Evolutionary conservation across 2,797 vertebrate genomes (phyloP).

Genomic region (Rhincodon typus): DNA sequence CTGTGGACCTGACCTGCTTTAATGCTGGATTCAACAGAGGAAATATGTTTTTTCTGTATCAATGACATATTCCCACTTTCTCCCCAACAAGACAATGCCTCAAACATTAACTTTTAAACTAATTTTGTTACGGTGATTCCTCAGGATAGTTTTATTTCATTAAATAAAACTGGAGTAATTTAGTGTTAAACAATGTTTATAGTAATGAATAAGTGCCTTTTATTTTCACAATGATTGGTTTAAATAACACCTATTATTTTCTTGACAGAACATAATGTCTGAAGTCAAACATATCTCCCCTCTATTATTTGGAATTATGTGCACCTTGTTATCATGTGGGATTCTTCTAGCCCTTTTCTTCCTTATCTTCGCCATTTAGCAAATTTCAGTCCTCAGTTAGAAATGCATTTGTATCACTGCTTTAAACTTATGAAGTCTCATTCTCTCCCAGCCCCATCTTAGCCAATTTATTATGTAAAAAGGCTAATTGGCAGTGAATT

Average conservation of each 20-base stretch:
- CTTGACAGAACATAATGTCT: neutral
- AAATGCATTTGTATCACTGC: neutral
- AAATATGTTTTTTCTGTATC: neutral
- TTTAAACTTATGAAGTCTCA: neutral
- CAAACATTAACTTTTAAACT: neutral
- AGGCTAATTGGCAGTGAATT: neutral
- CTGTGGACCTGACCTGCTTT: neutral
- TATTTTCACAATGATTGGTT: neutral
- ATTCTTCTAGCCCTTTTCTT: constrained; percentile 77
- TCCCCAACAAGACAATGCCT: neutral
- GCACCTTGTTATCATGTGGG: constrained; percentile 80
- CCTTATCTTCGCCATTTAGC: constrained; percentile 79
- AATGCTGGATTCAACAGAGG: neutral
- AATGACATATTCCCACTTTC: neutral
- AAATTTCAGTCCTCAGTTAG: no score
- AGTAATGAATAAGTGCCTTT: neutral
- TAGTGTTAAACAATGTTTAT: neutral
- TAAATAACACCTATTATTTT: neutral
- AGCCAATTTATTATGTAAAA: neutral
- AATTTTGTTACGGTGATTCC: neutral
- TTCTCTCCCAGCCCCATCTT: neutral
- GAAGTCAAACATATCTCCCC: constrained; percentile 53
- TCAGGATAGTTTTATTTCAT: neutral
- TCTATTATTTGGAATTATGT: constrained; percentile 69
- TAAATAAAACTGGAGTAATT: neutral